phyloP scores from a whole-genome alignment of 2,888 invertebrate genomes.

The Harpalus rufipes region DNA sequence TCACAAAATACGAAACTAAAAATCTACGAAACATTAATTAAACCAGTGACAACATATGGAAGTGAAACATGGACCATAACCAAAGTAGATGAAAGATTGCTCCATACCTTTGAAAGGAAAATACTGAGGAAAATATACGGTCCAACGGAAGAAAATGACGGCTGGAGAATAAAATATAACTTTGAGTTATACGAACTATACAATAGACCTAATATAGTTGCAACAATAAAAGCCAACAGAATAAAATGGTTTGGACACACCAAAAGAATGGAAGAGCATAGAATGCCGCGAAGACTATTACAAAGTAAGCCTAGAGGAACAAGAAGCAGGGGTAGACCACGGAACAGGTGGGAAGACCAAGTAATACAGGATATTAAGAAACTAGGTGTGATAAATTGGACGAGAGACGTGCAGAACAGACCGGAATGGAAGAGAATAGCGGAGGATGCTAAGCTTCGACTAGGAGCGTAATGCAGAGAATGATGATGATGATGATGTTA shows the following conservation, averaged over 20 bases:
- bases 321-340: conserved; percentile 29
- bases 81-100: conserved; percentile 42
- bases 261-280: conserved; percentile 52
- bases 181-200: conserved; percentile 42
- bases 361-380: conserved; percentile 23
- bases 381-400: not conserved
- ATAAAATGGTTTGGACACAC: conserved; percentile 51
- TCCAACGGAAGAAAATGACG: conserved; percentile 28
- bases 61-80: conserved; percentile 40
- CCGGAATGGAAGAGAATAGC: conserved; percentile 41
- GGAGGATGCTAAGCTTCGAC: conserved; percentile 49
- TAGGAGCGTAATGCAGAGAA: conserved; percentile 40
- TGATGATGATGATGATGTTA: too few species aligned
- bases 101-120: conserved; percentile 60
- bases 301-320: conserved; percentile 20
- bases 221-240: conserved; percentile 37
- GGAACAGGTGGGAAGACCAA: conserved; percentile 25
- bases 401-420: conserved; percentile 17
- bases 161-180: conserved; percentile 62
- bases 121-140: conserved; percentile 56
- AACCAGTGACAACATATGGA: conserved; percentile 29
- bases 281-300: conserved; percentile 25
- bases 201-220: conserved; percentile 31
- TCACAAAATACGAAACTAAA: conserved; percentile 27
- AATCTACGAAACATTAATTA: conserved; percentile 33